Evolutionary conservation across 2,113 vertebrate species (phyloP), one percentile per base, ranked within the genome.

Genomic region (Galemys pyrenaicus): DNA sequence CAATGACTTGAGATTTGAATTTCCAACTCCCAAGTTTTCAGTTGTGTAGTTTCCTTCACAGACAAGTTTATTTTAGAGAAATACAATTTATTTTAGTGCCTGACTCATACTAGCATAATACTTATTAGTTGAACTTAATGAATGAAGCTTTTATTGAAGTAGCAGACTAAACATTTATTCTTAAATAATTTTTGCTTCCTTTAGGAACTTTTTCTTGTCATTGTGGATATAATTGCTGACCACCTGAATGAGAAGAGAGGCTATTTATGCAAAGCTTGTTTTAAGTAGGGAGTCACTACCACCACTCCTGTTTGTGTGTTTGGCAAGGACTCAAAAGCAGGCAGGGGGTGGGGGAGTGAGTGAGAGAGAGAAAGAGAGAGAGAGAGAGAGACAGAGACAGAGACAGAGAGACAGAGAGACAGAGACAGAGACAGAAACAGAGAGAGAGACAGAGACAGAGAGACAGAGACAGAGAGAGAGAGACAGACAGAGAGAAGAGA

Each of bases 211-310:
- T 68, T 82, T 49, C 71, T 86, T 87, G 26, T 70, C 84, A 87
- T 77, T 62, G 60, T 67, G 51, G 80, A 93, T 95, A 89, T 71
- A 62, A 94, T 51, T 24, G 20, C 73, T 91, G 75, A 70, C 39
- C 39, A 81, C 67, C 22, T 77, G 54, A 74, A 90, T 71, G 41
- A 92, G 54, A 86, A 85, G 24, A 64, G 35, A 49, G 74, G 54
- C 35, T 89, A n/a, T 54, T 89, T 87, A 80, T 62, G 44, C 24
- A 79, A 26, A 83, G 26, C 11, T 87, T 84, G 22, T 44, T 73
- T 3, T 35, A 87, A 49, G n/a, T 54, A 22, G 12, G 32, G 56
- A 75, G 17, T 73, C 62, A 78, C 30, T 71, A 49, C 24, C 37
- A 12, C 92, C 68, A 28, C 60, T 73, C 84, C 35, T 26, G 19